phyloP scores from a whole-genome alignment of 2,888 invertebrate species.

The Stegophylla sp. region DNA sequence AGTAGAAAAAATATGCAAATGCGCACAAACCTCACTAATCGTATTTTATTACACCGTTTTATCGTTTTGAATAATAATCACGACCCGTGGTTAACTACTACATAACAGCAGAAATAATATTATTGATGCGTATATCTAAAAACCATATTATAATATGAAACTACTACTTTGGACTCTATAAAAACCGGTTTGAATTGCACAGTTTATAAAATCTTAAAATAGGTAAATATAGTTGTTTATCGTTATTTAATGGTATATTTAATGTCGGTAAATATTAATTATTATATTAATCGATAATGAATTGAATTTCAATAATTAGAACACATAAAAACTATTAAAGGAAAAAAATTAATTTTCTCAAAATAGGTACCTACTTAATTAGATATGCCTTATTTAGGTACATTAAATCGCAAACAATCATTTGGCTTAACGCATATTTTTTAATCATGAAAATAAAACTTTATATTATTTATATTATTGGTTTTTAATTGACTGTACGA shows the following conservation, averaged over 20 bases:
- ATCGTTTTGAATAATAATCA: too few relatives aligned
- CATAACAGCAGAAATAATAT: too few relatives aligned
- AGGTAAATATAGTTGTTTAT: conserved; percentile 10
- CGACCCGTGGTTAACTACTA: too few relatives aligned
- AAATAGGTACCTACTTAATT: neutral
- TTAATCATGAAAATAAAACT: neutral
- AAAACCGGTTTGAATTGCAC: too few relatives aligned
- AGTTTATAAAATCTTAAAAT: neutral
- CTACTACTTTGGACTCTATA: too few relatives aligned
- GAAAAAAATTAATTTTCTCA: neutral
- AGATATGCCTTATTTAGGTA: neutral
- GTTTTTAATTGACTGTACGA: neutral
- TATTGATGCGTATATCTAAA: too few relatives aligned
- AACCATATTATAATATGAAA: too few relatives aligned
- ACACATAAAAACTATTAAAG: neutral
- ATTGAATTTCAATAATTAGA: neutral
- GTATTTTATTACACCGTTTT: too few relatives aligned
- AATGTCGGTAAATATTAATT: neutral
- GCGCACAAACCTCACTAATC: too few relatives aligned
- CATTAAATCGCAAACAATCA: neutral
- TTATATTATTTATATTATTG: neutral
- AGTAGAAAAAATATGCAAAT: too few relatives aligned
- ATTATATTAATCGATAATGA: neutral
- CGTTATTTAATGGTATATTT: conserved; percentile 10
- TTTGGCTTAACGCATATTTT: neutral